A percentile compares a stretch with the other conserved stretches of the same genome.
These are phyloP conservation scores for Drosophila mayri DNA, from an alignment of 1,140 invertebrate species.

Conservation along the genomic window DNA sequence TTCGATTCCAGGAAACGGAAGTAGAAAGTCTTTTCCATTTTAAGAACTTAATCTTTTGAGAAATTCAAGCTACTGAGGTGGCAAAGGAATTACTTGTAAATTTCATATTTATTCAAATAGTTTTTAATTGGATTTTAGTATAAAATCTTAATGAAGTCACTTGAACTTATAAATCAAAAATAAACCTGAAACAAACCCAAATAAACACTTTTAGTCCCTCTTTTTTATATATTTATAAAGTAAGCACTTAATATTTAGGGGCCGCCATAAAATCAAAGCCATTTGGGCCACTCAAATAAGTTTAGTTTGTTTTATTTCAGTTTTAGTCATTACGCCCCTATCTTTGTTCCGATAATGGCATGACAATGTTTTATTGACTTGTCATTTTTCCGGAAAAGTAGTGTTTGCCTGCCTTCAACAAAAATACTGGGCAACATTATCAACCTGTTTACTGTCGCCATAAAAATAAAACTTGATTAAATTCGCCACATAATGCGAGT, in stretches of 20 bases:
- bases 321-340: neutral
- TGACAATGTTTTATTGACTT: conserved; percentile 14
- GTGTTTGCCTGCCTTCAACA: neutral
- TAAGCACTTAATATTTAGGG: neutral
- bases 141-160: neutral
- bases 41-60: neutral
- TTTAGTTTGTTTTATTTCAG: conserved; percentile 1
- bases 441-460: conserved; percentile 26
- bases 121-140: neutral
- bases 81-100: neutral
- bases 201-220: neutral
- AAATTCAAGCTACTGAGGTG: neutral
- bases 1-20: neutral
- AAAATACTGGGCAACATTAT: conserved; percentile 14
- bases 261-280: conserved; percentile 3
- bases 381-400: conserved; percentile 4
- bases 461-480: conserved; percentile 39
- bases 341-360: conserved; percentile 10
- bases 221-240: neutral
- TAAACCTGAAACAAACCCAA: neutral
- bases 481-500: conserved; percentile 34
- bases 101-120: neutral
- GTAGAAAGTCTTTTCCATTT: neutral
- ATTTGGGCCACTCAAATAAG: neutral
- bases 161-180: neutral